Base-by-base conservation (phyloP, 2,888 invertebrate genomes). In the Chrysodeixis includens region DNA sequence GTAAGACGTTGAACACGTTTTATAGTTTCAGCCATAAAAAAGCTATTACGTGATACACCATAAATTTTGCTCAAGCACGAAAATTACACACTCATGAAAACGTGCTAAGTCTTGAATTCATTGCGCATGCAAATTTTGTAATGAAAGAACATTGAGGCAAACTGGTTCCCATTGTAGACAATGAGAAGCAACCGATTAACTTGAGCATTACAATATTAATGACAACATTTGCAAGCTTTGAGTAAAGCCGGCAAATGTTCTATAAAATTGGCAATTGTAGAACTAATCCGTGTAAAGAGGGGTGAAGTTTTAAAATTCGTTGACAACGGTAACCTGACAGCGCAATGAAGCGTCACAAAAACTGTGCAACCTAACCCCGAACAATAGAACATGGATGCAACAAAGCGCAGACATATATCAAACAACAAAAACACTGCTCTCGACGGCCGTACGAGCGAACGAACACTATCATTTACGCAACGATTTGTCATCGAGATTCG, bases 401-500 rank as follows among this genome's bases (percentile, higher is more conserved):
- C 88, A 90, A 90, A 90, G 89, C 89, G 84, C 85, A 87, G 88
- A 89, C 92, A 93, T 93, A 92, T 88, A 92, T 94, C 93, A 93
- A 88, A 92, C 91, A 92, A 92, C 93, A 93, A 93, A 94, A 93
- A 93, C 93, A 92, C 87, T 87, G 86, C 88, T 85, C 89, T 80
- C 82, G 76, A 70, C 80, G 69, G 69, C 61, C 64, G 73, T 77
- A 81, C 81, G 83, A 90, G 79, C 90, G 86, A 88, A 82, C 88
- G 91, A 91, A 93, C 92, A 93, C 92, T 93, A 93, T 93, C 93
- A 93, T 93, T 93, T 93, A 92, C 90, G 90, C 90, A 90, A 90
- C 93, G 90, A 94, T 94, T 94, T 94, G 94, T 94, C 93, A 94
- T 93, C 92, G 91, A 90, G 92, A 92, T 92, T 90, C 85, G 83